phyloP scores from a whole-genome alignment of 2,113 vertebrate genomes.

The Prinia subflava region DNA sequence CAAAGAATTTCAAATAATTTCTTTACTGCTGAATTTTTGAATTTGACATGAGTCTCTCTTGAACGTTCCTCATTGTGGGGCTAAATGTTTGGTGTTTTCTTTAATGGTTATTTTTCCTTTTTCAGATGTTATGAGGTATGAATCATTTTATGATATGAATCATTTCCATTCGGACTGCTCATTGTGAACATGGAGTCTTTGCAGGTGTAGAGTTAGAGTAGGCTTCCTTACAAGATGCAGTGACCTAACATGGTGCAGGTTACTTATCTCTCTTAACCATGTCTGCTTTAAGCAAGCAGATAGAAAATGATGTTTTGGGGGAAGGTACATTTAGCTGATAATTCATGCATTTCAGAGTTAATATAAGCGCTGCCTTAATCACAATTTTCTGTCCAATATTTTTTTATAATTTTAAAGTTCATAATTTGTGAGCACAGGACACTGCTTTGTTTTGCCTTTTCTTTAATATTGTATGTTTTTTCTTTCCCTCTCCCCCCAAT shows the following conservation, averaged over 20 bases:
- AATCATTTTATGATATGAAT: neutral
- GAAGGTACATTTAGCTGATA: neutral
- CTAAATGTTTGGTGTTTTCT: neutral
- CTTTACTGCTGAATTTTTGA: neutral
- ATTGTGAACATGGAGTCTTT: neutral
- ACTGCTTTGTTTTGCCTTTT: neutral
- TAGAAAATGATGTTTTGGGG: neutral
- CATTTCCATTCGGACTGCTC: neutral
- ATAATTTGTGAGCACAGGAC: neutral
- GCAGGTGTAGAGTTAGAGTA: neutral
- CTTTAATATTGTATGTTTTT: neutral
- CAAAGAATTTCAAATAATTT: neutral
- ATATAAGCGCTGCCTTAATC: neutral
- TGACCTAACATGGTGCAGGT: neutral
- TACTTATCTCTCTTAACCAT: neutral
- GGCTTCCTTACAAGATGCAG: neutral
- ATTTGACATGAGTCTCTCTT: neutral
- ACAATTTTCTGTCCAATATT: neutral
- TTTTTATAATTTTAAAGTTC: neutral
- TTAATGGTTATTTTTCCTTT: neutral
- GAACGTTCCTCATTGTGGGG: neutral
- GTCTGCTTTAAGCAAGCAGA: neutral
- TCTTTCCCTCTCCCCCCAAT: rapidly evolving
- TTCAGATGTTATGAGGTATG: neutral
- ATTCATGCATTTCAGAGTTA: neutral